Conservation (phyloP, 2,888 invertebrate genomes). For the Drosophila acutilabella region DNA sequence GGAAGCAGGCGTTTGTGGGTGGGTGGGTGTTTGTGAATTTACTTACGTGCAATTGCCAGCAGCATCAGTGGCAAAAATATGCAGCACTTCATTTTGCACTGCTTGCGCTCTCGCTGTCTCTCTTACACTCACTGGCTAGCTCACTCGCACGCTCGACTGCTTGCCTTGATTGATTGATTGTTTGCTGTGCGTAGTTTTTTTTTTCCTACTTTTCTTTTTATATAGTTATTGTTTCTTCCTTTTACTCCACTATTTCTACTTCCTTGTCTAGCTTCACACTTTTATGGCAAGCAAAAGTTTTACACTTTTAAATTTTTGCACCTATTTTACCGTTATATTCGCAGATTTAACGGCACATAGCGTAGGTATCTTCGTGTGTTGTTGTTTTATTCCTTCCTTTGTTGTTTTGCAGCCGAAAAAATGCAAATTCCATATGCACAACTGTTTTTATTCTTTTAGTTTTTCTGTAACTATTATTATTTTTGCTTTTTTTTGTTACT, state of each 20-base stretch:
- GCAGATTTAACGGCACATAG: constrained; percentile 27
- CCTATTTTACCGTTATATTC: constrained; percentile 25
- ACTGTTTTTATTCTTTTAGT: neutral
- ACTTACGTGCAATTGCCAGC: constrained; percentile 72
- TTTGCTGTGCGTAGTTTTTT: constrained; percentile 14
- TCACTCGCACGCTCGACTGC: neutral
- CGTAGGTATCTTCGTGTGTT: neutral
- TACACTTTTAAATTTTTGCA: constrained; percentile 20
- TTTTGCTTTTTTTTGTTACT: constrained; percentile 26
- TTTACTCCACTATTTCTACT: too few relatives aligned
- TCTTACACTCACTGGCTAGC: neutral
- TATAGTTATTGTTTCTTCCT: neutral
- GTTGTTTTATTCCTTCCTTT: constrained; percentile 4
- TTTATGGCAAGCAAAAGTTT: constrained; percentile 5
- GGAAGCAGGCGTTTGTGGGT: neutral
- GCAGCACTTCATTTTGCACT: constrained; percentile 63
- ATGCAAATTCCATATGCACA: constrained; percentile 1
- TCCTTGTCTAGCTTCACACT: too few relatives aligned
- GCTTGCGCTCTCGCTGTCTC: neutral
- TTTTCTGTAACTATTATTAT: constrained; percentile 2
- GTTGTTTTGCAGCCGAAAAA: neutral
- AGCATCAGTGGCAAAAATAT: constrained; percentile 62
- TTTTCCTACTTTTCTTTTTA: constrained; percentile 8
- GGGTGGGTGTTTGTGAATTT: neutral
- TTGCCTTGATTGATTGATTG: constrained; percentile 11